These are phyloP conservation scores for Pachliopta kotzebuea DNA, from an alignment of 2,888 invertebrate species.

Conservation along the genomic window DNA sequence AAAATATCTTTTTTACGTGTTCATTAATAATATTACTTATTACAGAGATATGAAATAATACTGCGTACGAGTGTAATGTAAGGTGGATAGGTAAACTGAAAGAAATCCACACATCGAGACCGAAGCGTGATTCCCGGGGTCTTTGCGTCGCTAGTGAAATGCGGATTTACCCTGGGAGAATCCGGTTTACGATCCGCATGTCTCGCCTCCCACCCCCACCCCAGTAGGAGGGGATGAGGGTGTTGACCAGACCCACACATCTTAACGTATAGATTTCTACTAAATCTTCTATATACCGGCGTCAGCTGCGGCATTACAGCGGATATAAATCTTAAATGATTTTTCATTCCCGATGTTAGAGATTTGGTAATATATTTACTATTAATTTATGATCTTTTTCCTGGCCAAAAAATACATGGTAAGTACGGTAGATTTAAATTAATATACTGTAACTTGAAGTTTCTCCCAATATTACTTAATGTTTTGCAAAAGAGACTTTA, in stretches of 20 bases:
- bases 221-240: constrained; percentile 34
- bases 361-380: neutral
- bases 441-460: too few relatives aligned
- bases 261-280: constrained; percentile 28
- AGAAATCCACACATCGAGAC: constrained; percentile 43
- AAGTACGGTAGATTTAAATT: too few relatives aligned
- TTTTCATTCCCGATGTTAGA: neutral
- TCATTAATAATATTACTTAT: too few relatives aligned
- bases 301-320: constrained; percentile 12
- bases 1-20: too few relatives aligned
- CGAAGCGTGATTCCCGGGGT: constrained; percentile 63
- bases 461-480: too few relatives aligned
- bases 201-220: constrained; percentile 35
- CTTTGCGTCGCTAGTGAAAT: constrained; percentile 66
- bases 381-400: too few relatives aligned
- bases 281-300: constrained; percentile 32
- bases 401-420: too few relatives aligned
- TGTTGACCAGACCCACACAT: constrained; percentile 23
- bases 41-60: too few relatives aligned
- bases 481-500: too few relatives aligned
- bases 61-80: neutral
- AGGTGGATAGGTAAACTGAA: constrained; percentile 32
- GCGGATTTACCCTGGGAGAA: constrained; percentile 69
- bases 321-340: constrained; percentile 4
- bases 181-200: constrained; percentile 68